These are phyloP conservation scores for Raja brachyura DNA, from an alignment of 2,113 vertebrate species.

Conservation along the genomic window DNA sequence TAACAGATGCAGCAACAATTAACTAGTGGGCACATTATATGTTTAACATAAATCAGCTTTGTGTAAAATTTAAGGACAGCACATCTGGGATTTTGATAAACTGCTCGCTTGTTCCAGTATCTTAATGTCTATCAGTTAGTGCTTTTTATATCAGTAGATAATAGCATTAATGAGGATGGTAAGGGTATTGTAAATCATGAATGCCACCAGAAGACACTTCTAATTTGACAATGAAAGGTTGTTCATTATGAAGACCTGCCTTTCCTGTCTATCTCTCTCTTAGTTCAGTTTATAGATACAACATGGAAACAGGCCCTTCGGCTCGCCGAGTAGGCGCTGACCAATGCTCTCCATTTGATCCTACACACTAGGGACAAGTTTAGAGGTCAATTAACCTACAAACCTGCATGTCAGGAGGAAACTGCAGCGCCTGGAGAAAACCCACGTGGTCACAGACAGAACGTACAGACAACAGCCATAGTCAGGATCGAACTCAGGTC, in stretches of 20 bases:
- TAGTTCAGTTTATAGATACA: background rate
- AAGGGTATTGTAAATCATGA: background rate
- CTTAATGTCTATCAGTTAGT: background rate
- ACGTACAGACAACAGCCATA: too few relatives aligned
- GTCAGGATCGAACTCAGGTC: too few relatives aligned
- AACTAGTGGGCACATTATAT: constrained; percentile 4
- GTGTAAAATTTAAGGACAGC: constrained; percentile 5
- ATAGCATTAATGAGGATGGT: background rate
- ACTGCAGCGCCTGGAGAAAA: too few relatives aligned
- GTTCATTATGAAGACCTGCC: background rate
- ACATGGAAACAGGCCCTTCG: too few relatives aligned
- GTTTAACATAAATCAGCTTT: constrained; percentile 25
- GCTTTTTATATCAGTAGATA: background rate
- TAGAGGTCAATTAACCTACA: too few relatives aligned
- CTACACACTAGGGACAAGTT: too few relatives aligned
- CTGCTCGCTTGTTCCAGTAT: background rate
- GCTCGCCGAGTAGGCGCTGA: too few relatives aligned
- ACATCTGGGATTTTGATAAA: constrained; percentile 1
- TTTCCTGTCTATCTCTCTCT: background rate
- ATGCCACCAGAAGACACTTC: background rate
- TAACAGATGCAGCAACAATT: constrained; percentile 2
- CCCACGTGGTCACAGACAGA: too few relatives aligned
- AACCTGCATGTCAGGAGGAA: too few relatives aligned
- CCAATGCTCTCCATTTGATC: too few relatives aligned
- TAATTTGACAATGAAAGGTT: background rate